Base-by-base conservation (phyloP, 1,140 invertebrate genomes). In the Lepidurus arcticus region DNA sequence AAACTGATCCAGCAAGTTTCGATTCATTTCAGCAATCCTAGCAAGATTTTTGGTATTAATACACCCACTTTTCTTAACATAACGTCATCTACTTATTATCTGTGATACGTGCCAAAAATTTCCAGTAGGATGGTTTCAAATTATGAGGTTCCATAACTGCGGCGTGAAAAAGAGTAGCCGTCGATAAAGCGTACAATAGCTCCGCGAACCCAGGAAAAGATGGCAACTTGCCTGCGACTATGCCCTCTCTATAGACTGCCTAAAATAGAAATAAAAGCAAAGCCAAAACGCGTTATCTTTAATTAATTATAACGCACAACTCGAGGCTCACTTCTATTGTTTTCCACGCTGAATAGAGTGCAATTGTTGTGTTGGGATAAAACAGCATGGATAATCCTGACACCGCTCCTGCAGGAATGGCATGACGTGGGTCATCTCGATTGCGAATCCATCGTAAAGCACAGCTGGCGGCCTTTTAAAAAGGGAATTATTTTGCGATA, bases 81-180 rank as follows among this genome's bases (percentile, higher is more conserved):
- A 65, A 7, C 21, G 4, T 21, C 21, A 10, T 75, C 42, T 85
- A 91, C 91, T 90, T 90, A 85, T 90, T 90, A 53, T 91, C 91
- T 8, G 93, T 94, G 44, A 94, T 85, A 80, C 87, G 88, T 78
- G 90, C 87, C 44, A 95, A 85, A 84, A 94, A 95, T 83, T 91
- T 92, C 88, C 91, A 94, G 84, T 95, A 95, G n/a, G 92, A 92
- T 11, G 91, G 86, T 82, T 93, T 87, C 65, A 95, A 84, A 82
- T 90, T 91, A 79, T 92, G 89, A 13, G 93, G 92, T 83, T 94
- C 93, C 76, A 94, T 80, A 42, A 94, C 88, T 80, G 91, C 93
- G 53, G 89, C 90, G 86, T 94, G 93, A 82, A 95, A 94, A 16
- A 94, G 86, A 81, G 93, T 84, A 34, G 92, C 91, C 9, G 92